Evolutionary conservation across 2,888 invertebrate species (phyloP), one percentile per base, ranked within the genome.

Genomic region (Hypselothyrea guttata): DNA sequence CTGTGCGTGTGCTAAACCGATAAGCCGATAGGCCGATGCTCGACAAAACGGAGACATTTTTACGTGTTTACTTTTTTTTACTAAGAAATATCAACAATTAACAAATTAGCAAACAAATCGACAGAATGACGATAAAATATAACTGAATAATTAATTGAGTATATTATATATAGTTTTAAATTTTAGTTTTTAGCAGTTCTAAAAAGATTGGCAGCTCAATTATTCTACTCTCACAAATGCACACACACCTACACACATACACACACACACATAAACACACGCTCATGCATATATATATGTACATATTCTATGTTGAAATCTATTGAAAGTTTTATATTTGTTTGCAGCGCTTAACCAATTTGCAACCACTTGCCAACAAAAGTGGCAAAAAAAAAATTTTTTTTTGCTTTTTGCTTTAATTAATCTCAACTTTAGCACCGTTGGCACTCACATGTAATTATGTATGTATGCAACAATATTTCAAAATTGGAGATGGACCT

Each of bases 371-470:
- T 22, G 22, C 22, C 22, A 22, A 22, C 22, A 4, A 5, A 5
- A 5, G 22, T 22, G 22, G 5, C 22, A 5, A 22, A 5, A 22
- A 22, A 2, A 22, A 22, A 22, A 2, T 22, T 5, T 22, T 22
- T 5, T 22, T 4, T 5, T 22, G 22, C 22, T 22, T 22, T 22
- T 22, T 22, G 22, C 2, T 22, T 22, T 22, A 22, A 22, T 22
- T n/a, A n/a, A n/a, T n/a, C n/a, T n/a, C n/a, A 37, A 45, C 33
- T 57, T 28, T n/a, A n/a, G 49, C 38, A 37, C 46, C 47, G 68
- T 68, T 68, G 68, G 63, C 67, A 68, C 67, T 68, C 49, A 68
- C 67, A 49, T 62, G 57, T 57, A 35, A 51, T 37, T 15, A 31
- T 45, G 52, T 67, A 42, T 57, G 53, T 51, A 51, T 35, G 49